Evolutionary conservation across 1,140 invertebrate species (phyloP), one percentile per base, ranked within the genome.

Genomic region (Bombus pascuorum): DNA sequence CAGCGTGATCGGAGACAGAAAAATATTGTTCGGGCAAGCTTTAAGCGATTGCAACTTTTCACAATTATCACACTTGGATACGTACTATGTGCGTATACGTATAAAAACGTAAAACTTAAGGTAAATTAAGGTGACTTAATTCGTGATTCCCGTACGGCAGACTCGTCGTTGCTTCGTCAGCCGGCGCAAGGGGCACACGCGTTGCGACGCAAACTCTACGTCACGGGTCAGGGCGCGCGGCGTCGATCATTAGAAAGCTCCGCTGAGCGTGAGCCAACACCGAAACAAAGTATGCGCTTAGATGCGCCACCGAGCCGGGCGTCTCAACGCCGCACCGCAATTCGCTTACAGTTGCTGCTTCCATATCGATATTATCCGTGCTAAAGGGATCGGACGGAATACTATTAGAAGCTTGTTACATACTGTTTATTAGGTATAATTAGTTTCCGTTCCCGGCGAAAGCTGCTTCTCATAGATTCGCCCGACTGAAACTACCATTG

Each of bases 401-500:
- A 59, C 39, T 39, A n/a, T 76, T 34, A 39, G 53, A 59, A n/a
- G 34, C 53, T 62, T 2, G 37, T 57, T 72, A 32, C 28, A 5
- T 71, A 62, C 65, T 22, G 39, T 32, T 78, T 78, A 81, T 57
- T 70, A 53, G 47, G 18, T 53, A 39, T 42, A 42, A 73, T 74
- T 74, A 47, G 22, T 28, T 74, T 18, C 28, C 6, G 25, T 10
- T 28, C 6, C 42, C 12, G 44, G 44, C 10, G 18, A 4, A 70
- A 80, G 25, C 66, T n/a, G 47, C 37, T 80, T 70, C 15, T 10
- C 18, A 0, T 2, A 22, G 6, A 53, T 22, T 53, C 47, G 47
- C 47, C 0, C 9, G 25, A 25, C 22, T 34, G n/a, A 44, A 68
- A 39, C 18, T 76, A n/a, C 44, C 68, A n/a, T 47, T 57, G 15